Base-by-base conservation (phyloP, 2,113 vertebrate genomes). In the Rhinopithecus roxellana region DNA sequence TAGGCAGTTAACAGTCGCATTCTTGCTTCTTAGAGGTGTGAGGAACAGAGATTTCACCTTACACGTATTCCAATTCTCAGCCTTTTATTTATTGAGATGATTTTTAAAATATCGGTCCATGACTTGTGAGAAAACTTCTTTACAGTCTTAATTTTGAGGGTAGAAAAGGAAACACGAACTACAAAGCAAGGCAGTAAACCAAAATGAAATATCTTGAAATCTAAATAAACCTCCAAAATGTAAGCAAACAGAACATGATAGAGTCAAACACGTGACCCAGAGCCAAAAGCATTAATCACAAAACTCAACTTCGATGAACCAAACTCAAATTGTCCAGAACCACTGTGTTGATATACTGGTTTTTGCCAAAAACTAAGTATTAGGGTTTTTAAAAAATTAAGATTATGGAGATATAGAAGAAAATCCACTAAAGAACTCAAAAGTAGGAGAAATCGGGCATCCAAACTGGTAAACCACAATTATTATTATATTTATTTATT, bases 141-240 rank as follows among this genome's bases (percentile, higher is more conserved):
- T 96, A 83, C 8, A 38, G 30, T 85, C 43, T 81, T 81, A 55
- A 95, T 85, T 74, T 92, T 92, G 64, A 88, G 18, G 0, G 45
- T 27, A 40, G 67, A 95, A 94, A 85, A 81, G 59, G 32, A 94
- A 72, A 86, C 27, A 81, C n/a, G 45, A 95, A 96, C 89, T 90
- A 69, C 18, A 94, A 84, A 55, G 50, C 48, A 89, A 91, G n/a
- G 32, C 45, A 70, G 45, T 17, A 89, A 61, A 55, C 61, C 61
- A 85, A 96, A 59, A 61, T 59, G 40, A 95, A 92, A 48, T 61
- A 93, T 74, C 45, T 67, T 89, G 70, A 80, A 91, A 90, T 75
- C 12, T 69, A 79, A 90, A 92, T 89, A 74, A 81, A 57, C 45
- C 30, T 93, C 32, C 25, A 59, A 75, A 94, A 86, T 92, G 16